A percentile compares a stretch with the other conserved stretches of the same genome.
phyloP scores from a whole-genome alignment of 2,888 invertebrate species.

The Scelioninae gen. 2 region DNA sequence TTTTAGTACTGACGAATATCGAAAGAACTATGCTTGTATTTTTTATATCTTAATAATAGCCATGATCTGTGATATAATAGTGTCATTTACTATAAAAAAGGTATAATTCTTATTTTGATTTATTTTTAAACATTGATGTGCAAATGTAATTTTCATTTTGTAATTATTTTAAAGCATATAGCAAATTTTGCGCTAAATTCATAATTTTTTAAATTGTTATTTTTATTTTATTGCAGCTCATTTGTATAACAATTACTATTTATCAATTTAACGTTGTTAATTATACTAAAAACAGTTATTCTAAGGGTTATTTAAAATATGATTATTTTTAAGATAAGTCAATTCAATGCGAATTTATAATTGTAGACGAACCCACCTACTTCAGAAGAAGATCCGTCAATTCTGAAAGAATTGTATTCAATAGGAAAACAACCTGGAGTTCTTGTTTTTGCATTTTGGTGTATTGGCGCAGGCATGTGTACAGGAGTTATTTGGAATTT shows the following conservation, averaged over 20 bases:
- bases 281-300: no score
- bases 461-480: constrained; percentile 87
- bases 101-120: constrained; percentile 54
- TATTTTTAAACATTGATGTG: not conserved
- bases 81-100: constrained; percentile 80
- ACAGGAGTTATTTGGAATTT: constrained; percentile 93
- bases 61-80: constrained; percentile 81
- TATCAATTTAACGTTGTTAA: no score
- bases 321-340: no score
- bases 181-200: no score
- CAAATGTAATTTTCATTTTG: not conserved
- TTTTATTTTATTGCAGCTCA: no score
- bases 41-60: constrained; percentile 85
- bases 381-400: constrained; percentile 67
- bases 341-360: not conserved
- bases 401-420: constrained; percentile 68
- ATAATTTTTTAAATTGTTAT: no score
- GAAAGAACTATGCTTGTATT: constrained; percentile 87
- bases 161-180: no score
- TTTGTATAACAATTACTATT: no score
- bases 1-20: constrained; percentile 80
- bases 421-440: constrained; percentile 74
- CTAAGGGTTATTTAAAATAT: no score
- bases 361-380: constrained; percentile 64
- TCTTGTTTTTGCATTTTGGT: constrained; percentile 86